Conservation (phyloP, 2,888 invertebrate species). For the Spodoptera littoralis region DNA sequence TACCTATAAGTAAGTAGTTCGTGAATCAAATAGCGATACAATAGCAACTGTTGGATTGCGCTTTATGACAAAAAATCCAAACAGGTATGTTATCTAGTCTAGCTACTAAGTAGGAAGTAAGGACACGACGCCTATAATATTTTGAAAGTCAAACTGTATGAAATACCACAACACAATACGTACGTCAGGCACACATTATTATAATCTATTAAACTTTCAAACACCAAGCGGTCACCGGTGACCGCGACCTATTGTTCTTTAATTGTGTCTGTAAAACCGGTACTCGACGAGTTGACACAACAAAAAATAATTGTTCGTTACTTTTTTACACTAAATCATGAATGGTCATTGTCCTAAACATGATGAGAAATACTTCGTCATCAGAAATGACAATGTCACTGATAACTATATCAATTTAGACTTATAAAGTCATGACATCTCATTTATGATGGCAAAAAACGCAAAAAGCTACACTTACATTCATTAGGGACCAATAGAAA, state of each 20-base stretch:
- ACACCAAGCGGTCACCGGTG: no score
- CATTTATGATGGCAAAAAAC: conserved; percentile 44
- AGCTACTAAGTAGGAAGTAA: conserved; percentile 27
- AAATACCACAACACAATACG: conserved; percentile 34
- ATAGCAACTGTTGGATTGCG: conserved; percentile 10
- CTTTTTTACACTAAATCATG: conserved; percentile 31
- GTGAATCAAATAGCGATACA: conserved; percentile 12
- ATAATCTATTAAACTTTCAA: conserved; percentile 31
- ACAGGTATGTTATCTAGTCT: not conserved
- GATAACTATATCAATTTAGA: conserved; percentile 60
- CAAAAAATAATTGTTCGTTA: conserved; percentile 37
- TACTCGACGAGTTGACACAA: no score
- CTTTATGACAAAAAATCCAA: conserved; percentile 12
- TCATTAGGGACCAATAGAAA: conserved; percentile 45
- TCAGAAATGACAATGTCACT: conserved; percentile 58
- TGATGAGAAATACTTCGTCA: conserved; percentile 41
- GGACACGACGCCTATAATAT: conserved; percentile 24
- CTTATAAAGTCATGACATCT: conserved; percentile 57
- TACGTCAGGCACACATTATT: conserved; percentile 37
- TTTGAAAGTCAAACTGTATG: conserved; percentile 36
- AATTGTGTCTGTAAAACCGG: no score
- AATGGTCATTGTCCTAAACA: conserved; percentile 46
- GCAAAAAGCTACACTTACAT: conserved; percentile 46
- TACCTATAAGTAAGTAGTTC: no score
- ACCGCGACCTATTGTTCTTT: no score